phyloP scores from a whole-genome alignment of 2,797 vertebrate genomes.

The Cynodonichthys magdalenae region DNA sequence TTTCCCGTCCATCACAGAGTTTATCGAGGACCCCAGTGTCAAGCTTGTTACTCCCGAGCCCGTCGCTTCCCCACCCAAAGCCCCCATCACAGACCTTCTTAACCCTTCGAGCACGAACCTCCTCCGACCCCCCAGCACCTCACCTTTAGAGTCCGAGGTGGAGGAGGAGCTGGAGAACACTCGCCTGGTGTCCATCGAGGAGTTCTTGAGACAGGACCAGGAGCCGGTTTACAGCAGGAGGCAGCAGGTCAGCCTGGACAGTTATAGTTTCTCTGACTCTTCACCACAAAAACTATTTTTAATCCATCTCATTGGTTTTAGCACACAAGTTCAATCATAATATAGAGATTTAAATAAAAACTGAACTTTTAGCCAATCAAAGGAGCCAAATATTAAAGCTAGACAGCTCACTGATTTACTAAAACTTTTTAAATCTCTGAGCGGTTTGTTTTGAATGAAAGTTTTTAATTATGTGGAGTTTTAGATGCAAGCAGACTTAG shows the following conservation, averaged over 20 bases:
- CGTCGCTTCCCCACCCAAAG: slow-evolving; percentile 58
- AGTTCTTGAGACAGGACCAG: slow-evolving; percentile 79
- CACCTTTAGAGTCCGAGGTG: slow-evolving; percentile 78
- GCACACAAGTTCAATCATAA: no score
- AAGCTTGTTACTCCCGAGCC: slow-evolving; percentile 70
- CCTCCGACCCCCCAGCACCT: slow-evolving; percentile 63
- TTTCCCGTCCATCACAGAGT: slow-evolving; percentile 79
- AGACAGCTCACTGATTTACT: no score
- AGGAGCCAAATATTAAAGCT: no score
- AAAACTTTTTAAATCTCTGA: no score
- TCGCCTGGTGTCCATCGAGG: slow-evolving; percentile 82
- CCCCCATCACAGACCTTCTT: slow-evolving; percentile 58
- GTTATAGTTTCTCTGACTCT: background rate
- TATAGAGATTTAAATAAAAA: no score
- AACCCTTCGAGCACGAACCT: slow-evolving; percentile 62
- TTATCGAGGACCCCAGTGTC: slow-evolving; percentile 79
- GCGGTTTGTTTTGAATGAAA: background rate
- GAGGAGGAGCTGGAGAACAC: slow-evolving; percentile 79
- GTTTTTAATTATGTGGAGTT: background rate
- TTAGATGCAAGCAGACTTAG: background rate
- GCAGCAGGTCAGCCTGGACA: slow-evolving; percentile 68
- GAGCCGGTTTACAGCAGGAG: slow-evolving; percentile 46
- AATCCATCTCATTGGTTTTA: no score
- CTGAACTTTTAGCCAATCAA: no score
- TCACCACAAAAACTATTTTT: background rate